phyloP scores from a whole-genome alignment of 2,888 invertebrate species.

The Patella ulyssiponensis region DNA sequence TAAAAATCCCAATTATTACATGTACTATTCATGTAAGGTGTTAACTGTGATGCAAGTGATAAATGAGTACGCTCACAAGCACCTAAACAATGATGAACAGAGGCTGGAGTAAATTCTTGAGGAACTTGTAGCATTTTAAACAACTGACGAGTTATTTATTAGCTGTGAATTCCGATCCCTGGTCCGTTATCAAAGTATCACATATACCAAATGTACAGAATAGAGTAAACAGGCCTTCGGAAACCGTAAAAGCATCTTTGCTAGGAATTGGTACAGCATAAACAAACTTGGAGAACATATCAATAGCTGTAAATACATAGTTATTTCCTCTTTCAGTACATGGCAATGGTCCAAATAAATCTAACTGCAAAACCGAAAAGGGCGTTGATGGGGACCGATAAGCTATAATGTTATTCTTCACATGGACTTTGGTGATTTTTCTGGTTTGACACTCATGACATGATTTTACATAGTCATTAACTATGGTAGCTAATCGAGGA shows the following conservation, averaged over 20 bases:
- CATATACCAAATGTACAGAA: slow-evolving; percentile 27
- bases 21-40: slow-evolving; percentile 27
- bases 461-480: slow-evolving; percentile 22
- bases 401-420: slow-evolving; percentile 16
- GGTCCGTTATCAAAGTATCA: slow-evolving; percentile 19
- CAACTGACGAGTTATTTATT: slow-evolving; percentile 4
- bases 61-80: slow-evolving; percentile 32
- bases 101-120: slow-evolving; percentile 21
- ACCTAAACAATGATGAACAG: slow-evolving; percentile 34
- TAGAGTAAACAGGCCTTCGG: slow-evolving; percentile 9
- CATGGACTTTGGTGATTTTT: slow-evolving; percentile 24
- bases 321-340: slow-evolving; percentile 21
- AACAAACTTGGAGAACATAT: slow-evolving; percentile 20
- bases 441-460: slow-evolving; percentile 28
- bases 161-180: slow-evolving; percentile 16
- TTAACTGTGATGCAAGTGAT: slow-evolving; percentile 26
- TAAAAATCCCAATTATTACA: slow-evolving; percentile 27
- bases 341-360: slow-evolving; percentile 28
- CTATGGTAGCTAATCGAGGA: slow-evolving; percentile 16
- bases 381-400: slow-evolving; percentile 23
- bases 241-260: slow-evolving; percentile 25
- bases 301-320: slow-evolving; percentile 24
- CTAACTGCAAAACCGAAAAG: slow-evolving; percentile 30
- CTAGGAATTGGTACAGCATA: slow-evolving; percentile 18
- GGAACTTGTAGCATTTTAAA: not conserved